Evolutionary conservation across 1,140 invertebrate genomes (phyloP).

Genomic region (Tetramorium alpestre): DNA sequence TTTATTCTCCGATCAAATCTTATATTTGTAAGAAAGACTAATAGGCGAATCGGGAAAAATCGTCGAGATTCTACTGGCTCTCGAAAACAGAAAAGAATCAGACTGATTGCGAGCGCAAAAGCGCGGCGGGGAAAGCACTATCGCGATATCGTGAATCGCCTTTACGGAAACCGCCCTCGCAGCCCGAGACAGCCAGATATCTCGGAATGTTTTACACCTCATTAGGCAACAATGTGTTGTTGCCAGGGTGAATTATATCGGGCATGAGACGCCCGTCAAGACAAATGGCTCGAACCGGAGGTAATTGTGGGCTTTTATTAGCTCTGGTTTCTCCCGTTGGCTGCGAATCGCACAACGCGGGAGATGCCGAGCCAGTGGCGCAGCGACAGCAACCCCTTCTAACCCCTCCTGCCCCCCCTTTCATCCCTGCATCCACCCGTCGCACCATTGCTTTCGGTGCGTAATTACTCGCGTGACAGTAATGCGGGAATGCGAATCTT

Average conservation of each 20-base stretch:
- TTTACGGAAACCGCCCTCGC: conserved; percentile 67
- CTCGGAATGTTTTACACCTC: conserved; percentile 85
- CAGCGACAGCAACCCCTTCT: conserved; percentile 63
- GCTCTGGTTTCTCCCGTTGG: conserved; percentile 78
- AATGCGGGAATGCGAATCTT: conserved; percentile 82
- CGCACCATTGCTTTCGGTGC: conserved; percentile 64
- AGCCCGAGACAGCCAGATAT: conserved; percentile 81
- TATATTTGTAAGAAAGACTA: too few species aligned
- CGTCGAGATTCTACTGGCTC: neutral
- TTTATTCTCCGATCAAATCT: neutral
- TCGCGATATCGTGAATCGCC: conserved; percentile 62
- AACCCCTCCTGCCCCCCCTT: conserved; percentile 57
- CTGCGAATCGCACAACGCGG: conserved; percentile 72
- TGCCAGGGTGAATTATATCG: conserved; percentile 86
- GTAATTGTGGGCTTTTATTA: conserved; percentile 86
- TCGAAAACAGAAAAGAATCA: conserved; percentile 20
- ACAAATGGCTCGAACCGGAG: conserved; percentile 86
- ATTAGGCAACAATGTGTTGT: conserved; percentile 86
- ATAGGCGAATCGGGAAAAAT: neutral
- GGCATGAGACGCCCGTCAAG: conserved; percentile 85
- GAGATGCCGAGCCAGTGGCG: conserved; percentile 53
- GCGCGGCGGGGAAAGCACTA: conserved; percentile 26
- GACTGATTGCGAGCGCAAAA: conserved; percentile 2
- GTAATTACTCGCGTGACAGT: conserved; percentile 85
- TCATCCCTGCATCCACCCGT: conserved; percentile 44